Evolutionary conservation across 2,113 vertebrate species (phyloP), one percentile per base, ranked within the genome.

Genomic region (Cephalopholis sonnerati): DNA sequence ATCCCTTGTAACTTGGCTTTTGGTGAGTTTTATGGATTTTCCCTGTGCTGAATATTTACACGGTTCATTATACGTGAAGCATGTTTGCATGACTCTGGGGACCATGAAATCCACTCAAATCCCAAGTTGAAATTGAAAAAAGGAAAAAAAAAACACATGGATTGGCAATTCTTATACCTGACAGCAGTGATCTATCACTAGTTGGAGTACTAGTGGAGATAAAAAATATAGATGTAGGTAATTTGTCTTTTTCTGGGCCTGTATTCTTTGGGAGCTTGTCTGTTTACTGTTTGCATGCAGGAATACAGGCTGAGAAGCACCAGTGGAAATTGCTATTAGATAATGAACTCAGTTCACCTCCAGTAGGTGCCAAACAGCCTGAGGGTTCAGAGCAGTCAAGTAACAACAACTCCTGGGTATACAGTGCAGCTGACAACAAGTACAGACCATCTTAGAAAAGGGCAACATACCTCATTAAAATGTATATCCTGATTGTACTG

Each of bases 281-380:
- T 86, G 73, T 83, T 91, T 86, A 78, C 80, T 83, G 85, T 93
- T 89, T 89, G 84, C 85, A 89, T 87, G 77, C 77, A 74, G 78
- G 55, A 59, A 68, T 74, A 78, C 32, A 50, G 61, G 50, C 74
- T 81, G 64, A 81, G 81, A 90, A 78, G 75, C 84, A 80, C 87
- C 69, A 61, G 79, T 79, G 84, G 83, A 92, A 92, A 93, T 87
- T 86, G 87, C 82, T 89, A 79, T 92, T 88, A 90, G 91, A 93
- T 94, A 92, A 93, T 92, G 92, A 93, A 90, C 89, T 87, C 53
- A 69, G 83, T 77, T 92, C 90, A 89, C 90, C 83, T 89, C 88
- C 74, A 48, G 63, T 81, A 86, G 83, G 82, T 90, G 87, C 89
- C 82, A 93, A 93, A 93, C 84, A 87, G 91, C 92, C 92, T 27